These are phyloP conservation scores for Coptotermes formosanus DNA, from an alignment of 1,140 invertebrate genomes.

Conservation along the genomic window DNA sequence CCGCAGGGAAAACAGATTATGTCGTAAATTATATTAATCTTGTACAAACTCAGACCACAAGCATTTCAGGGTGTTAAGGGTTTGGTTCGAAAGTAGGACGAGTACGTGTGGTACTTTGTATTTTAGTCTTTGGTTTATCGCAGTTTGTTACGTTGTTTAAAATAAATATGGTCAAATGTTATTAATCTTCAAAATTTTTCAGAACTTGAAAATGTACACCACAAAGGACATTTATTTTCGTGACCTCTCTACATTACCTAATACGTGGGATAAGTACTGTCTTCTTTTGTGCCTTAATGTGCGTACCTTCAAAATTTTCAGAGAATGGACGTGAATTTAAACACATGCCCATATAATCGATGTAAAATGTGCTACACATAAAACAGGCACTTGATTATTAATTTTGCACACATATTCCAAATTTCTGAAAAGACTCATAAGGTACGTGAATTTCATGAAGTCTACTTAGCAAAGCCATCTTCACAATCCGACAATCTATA, in stretches of 20 bases:
- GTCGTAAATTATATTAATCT: conserved; percentile 20
- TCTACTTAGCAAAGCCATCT: no score
- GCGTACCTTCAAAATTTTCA: not conserved
- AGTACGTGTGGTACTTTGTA: not conserved
- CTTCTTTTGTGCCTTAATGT: not conserved
- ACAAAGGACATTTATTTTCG: not conserved
- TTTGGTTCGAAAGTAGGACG: not conserved
- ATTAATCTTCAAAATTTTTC: not conserved
- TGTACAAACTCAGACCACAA: not conserved
- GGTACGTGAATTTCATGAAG: no score
- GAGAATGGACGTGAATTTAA: not conserved
- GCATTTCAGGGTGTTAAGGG: not conserved
- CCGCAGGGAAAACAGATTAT: not conserved
- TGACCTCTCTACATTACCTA: not conserved
- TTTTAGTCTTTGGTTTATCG: not conserved
- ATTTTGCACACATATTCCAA: no score
- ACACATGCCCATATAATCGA: not conserved
- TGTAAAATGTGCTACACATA: no score
- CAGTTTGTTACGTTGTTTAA: not conserved
- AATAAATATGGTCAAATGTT: not conserved
- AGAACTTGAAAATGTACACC: not conserved
- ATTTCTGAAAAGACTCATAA: no score
- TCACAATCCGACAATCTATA: no score
- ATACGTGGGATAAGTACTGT: not conserved
- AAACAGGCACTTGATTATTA: no score